Evolutionary conservation across 2,888 invertebrate species (phyloP), one percentile per base, ranked within the genome.

Genomic region (Macrophya alboannulata): DNA sequence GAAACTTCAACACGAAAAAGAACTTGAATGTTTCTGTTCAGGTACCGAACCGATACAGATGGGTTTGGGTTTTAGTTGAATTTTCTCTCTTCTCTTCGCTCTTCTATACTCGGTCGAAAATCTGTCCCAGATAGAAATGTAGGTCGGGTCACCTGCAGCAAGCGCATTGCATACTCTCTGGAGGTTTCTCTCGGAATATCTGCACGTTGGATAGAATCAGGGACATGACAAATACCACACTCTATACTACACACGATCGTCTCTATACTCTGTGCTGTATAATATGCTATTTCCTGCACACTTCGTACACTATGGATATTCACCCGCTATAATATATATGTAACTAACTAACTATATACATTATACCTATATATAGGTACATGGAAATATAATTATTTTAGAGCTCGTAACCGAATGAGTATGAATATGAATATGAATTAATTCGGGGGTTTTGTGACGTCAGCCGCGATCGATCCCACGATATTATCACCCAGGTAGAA

Each of bases 71-170:
- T 74, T 74, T 10, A 74, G 43, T 43, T n/a, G 43, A 81, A 81
- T 62, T 81, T 81, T 62, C 21, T 62, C 21, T n/a, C 81, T 31
- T 31, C 31, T 31, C 31, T 31, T 31, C 31, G 31, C 31, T 31
- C 31, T 31, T 31, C 31, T 31, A 1, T 31, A 1, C 31, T 62
- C 81, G 40, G 40, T 59, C 62, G 88, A 88, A 91, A 91, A 90
- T 91, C 90, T 88, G 92, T 89, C 89, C 92, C 89, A 91, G 90
- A 91, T 91, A 87, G 88, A 88, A 89, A 92, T 91, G 90, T 93
- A 90, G 93, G 93, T 92, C 92, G 90, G 92, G 92, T 92, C 92
- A 91, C 90, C 90, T 92, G 92, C 90, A 90, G 81, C 81, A 81
- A 81, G 81, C 81, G 81, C 81, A 81, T 81, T 81, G 81, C 81